Evolutionary conservation across 2,888 invertebrate genomes (phyloP).

Genomic region (Portevinia maculata): DNA sequence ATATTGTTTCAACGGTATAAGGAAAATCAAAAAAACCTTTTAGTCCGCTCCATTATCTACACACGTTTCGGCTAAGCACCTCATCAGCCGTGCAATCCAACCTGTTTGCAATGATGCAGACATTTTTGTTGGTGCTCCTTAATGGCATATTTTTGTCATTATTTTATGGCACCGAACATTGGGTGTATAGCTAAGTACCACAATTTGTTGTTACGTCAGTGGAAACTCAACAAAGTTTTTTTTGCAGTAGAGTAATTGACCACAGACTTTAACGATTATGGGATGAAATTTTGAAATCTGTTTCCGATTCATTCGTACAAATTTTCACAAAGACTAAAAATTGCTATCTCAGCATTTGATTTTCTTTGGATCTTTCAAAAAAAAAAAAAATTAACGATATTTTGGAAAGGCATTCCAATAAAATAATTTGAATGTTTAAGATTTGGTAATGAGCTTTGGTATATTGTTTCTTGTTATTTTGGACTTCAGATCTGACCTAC

Average conservation of each 20-base stretch:
- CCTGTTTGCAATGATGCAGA: constrained; percentile 13
- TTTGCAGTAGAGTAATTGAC: constrained; percentile 17
- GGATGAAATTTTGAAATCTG: neutral
- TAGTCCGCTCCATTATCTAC: constrained; percentile 16
- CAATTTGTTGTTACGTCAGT: constrained; percentile 27
- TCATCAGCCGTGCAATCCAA: constrained; percentile 13
- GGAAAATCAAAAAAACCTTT: neutral
- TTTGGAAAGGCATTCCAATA: too few species aligned
- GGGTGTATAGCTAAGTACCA: constrained; percentile 16
- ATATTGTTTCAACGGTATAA: neutral
- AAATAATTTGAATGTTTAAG: too few species aligned
- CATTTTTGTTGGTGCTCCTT: constrained; percentile 18
- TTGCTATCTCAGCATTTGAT: neutral
- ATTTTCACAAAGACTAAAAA: neutral
- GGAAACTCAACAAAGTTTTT: constrained; percentile 17
- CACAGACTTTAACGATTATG: neutral
- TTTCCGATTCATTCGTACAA: neutral
- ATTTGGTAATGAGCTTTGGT: too few species aligned
- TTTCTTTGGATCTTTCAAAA: too few species aligned
- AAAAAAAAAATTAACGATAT: too few species aligned
- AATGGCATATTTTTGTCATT: constrained; percentile 39
- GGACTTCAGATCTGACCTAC: too few species aligned
- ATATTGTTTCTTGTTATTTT: too few species aligned
- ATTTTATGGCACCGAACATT: constrained; percentile 16
- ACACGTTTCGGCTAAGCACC: constrained; percentile 22